Evolutionary conservation across 2,113 vertebrate genomes (phyloP).

Genomic region (Sisor rabdophorus): DNA sequence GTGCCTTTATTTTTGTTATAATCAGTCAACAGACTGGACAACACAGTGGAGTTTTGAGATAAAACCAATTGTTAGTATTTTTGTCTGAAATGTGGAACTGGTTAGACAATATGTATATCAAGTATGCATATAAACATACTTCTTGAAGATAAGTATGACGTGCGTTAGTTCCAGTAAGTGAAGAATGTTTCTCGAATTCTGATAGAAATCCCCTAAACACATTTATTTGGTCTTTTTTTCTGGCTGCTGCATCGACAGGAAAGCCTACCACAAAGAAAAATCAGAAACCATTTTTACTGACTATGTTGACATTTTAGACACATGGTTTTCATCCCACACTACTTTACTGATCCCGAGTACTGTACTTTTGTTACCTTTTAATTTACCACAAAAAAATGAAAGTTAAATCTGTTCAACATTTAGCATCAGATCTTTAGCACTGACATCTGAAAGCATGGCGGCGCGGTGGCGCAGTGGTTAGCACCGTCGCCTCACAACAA

Average conservation of each 20-base stretch:
- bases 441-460: background rate
- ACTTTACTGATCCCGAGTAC: background rate
- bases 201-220: slow-evolving; percentile 18
- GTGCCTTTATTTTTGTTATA: too few relatives aligned
- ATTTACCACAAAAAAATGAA: background rate
- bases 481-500: too few relatives aligned
- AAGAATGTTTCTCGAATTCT: background rate
- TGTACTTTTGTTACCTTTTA: background rate
- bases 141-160: background rate
- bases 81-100: background rate
- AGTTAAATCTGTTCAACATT: background rate
- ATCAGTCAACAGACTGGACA: too few relatives aligned
- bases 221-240: background rate
- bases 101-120: too few relatives aligned
- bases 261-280: background rate
- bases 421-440: background rate
- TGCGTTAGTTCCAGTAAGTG: slow-evolving; percentile 1
- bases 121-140: too few relatives aligned
- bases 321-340: too few relatives aligned
- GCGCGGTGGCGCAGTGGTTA: too few relatives aligned
- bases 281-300: background rate
- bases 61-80: too few relatives aligned
- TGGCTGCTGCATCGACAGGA: background rate
- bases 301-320: background rate
- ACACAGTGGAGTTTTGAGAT: too few relatives aligned